Base-by-base conservation (phyloP, 2,113 vertebrate species). In the Eulacestoma nigropectus region DNA sequence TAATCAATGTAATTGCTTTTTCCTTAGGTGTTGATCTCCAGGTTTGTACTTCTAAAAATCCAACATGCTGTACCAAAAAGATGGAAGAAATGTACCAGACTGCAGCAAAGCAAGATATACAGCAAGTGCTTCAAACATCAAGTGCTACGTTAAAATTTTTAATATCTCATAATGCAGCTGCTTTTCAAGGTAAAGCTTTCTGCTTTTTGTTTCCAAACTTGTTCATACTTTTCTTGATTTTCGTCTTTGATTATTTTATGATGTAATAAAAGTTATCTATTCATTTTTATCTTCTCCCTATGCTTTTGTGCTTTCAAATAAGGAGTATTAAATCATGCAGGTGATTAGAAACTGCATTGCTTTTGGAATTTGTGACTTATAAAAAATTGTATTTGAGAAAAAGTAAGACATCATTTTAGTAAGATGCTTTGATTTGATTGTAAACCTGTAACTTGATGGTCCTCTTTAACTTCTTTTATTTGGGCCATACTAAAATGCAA, bases 1-100 rank as follows among this genome's bases (percentile, higher is more conserved):
- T 93, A 74, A 91, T 80, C 8, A 26, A 0, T 67, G 11, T 26
- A 80, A 79, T 35, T 88, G 30, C 23, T 62, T 42, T 82, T 82
- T 93, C 62, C 96, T 95, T 80, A 99, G 99, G 98, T 83, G 84
- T 78, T 59, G 98, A 99, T 95, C 98, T 99, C 57, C 99, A 99
- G 94, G 98, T 99, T 73, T 99, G 99, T 91, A 59, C 57, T 70
- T 98, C 98, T 76, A 97, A 95, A 96, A 98, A 97, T 88, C 76
- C 97, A 84, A 98, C 98, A 7, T 99, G 99, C 87, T 99, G 99
- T 96, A 99, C 98, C 69, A 99, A 97, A 91, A 99, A 98, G 96
- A 98, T 99, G 98, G 99, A 99, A 95, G 98, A 99, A 93, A 97
- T 95, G 32, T 99, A 99, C 56, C 99, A 99, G 64, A 47, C 95